Percentiles rank a stretch among this genome's conserved stretches.
phyloP scores from a whole-genome alignment of 2,888 invertebrate genomes.

The Parasteatoda lunata region DNA sequence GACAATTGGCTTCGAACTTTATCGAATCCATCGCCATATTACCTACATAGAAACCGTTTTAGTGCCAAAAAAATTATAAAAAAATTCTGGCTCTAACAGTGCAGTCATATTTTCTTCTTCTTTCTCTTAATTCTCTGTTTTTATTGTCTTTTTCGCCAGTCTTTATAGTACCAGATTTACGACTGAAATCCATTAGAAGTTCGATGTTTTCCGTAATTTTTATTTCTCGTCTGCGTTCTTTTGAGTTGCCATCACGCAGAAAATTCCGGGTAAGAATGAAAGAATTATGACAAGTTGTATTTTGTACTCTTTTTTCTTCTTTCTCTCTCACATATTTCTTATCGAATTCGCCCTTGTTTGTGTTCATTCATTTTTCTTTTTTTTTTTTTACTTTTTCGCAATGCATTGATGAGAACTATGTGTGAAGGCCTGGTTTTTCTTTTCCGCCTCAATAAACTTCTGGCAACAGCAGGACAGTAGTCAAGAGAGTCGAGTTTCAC shows the following conservation, averaged over 20 bases:
- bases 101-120: too few relatives aligned
- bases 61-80: too few relatives aligned
- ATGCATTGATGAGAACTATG: neutral
- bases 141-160: neutral
- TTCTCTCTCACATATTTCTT: neutral
- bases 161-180: slow-evolving; percentile 47
- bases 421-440: slow-evolving; percentile 30
- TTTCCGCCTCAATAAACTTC: neutral
- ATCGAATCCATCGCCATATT: too few relatives aligned
- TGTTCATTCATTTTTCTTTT: slow-evolving; percentile 6
- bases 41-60: too few relatives aligned
- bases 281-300: slow-evolving; percentile 48
- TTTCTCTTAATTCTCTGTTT: neutral
- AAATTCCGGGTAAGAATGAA: slow-evolving; percentile 28
- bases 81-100: too few relatives aligned
- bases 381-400: slow-evolving; percentile 16
- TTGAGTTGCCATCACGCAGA: slow-evolving; percentile 10
- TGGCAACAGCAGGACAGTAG: slow-evolving; percentile 30
- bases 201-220: slow-evolving; percentile 41
- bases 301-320: neutral
- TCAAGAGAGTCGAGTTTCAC: slow-evolving; percentile 3
- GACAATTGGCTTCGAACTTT: too few relatives aligned
- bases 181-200: slow-evolving; percentile 60
- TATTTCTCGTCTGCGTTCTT: slow-evolving; percentile 12
- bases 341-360: slow-evolving; percentile 10